Percentiles rank a stretch among this genome's conserved stretches.
These are phyloP conservation scores for Chamaea fasciata DNA, from an alignment of 2,113 vertebrate species.

Conservation along the genomic window DNA sequence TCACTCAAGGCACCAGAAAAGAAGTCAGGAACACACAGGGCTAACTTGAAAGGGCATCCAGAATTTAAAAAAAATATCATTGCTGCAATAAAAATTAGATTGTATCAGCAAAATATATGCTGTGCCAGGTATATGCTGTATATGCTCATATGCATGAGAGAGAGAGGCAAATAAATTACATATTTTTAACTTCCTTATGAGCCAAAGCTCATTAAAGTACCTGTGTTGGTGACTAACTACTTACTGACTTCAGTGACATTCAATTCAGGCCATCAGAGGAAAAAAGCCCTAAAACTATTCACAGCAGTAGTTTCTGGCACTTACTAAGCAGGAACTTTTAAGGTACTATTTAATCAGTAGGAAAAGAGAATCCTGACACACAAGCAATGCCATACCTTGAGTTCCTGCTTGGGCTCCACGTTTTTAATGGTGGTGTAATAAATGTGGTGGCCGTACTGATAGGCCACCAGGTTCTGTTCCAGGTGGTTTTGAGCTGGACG, in stretches of 20 bases:
- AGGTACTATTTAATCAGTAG: background rate
- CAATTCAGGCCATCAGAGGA: background rate
- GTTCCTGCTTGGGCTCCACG: conserved; percentile 95
- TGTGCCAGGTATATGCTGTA: background rate
- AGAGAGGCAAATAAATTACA: background rate
- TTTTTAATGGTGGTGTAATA: conserved; percentile 97
- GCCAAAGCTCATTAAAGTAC: background rate
- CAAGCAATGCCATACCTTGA: conserved; percentile 78
- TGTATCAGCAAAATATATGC: background rate
- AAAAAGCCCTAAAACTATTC: background rate
- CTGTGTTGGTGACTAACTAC: background rate
- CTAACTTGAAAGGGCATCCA: background rate
- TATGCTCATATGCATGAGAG: background rate
- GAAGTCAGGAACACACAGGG: background rate
- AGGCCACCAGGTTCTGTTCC: conserved; percentile 97
- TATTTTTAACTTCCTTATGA: background rate
- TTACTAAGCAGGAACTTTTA: background rate
- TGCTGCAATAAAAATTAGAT: background rate
- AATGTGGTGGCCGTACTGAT: conserved; percentile 94
- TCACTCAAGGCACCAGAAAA: background rate
- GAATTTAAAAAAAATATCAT: background rate
- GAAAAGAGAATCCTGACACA: background rate
- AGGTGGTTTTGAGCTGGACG: conserved; percentile 94
- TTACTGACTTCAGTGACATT: background rate
- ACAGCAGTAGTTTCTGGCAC: background rate